Conservation (phyloP, 2,888 invertebrate genomes). For the Macaria notata region DNA sequence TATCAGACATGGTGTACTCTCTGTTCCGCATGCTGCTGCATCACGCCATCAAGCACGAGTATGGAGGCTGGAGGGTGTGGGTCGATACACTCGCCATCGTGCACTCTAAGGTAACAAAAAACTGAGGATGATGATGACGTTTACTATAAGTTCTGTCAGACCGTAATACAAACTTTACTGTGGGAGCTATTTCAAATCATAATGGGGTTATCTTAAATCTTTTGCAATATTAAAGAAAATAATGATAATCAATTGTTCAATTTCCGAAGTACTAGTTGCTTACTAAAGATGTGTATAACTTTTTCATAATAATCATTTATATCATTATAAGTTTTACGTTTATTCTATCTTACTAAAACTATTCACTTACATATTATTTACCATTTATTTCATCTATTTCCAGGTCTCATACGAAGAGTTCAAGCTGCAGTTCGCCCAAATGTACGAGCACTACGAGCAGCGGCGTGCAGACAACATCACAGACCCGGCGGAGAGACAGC, state of each 20-base stretch:
- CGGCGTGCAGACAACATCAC: constrained; percentile 97
- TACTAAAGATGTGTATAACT: too few relatives aligned
- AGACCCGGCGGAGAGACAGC: constrained; percentile 95
- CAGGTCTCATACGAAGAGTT: constrained; percentile 99
- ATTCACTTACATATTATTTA: neutral
- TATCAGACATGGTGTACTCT: constrained; percentile 99
- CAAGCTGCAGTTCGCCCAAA: constrained; percentile 97
- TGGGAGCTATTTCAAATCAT: too few relatives aligned
- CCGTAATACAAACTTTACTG: constrained; percentile 20
- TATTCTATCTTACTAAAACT: too few relatives aligned
- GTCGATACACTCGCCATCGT: constrained; percentile 99
- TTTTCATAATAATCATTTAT: too few relatives aligned
- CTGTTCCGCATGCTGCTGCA: constrained; percentile 98
- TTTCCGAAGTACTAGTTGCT: too few relatives aligned
- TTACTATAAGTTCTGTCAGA: constrained; percentile 9
- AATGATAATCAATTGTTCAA: too few relatives aligned
- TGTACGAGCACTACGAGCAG: constrained; percentile 98
- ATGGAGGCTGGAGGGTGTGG: constrained; percentile 99
- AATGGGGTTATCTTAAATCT: too few relatives aligned
- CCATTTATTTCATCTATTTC: too few relatives aligned
- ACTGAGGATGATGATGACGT: too few relatives aligned
- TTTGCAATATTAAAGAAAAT: too few relatives aligned
- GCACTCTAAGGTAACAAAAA: constrained; percentile 92
- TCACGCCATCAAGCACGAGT: constrained; percentile 99
- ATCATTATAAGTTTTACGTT: too few relatives aligned